phyloP scores from a whole-genome alignment of 2,888 invertebrate genomes.

The Plemyria rubiginata region DNA sequence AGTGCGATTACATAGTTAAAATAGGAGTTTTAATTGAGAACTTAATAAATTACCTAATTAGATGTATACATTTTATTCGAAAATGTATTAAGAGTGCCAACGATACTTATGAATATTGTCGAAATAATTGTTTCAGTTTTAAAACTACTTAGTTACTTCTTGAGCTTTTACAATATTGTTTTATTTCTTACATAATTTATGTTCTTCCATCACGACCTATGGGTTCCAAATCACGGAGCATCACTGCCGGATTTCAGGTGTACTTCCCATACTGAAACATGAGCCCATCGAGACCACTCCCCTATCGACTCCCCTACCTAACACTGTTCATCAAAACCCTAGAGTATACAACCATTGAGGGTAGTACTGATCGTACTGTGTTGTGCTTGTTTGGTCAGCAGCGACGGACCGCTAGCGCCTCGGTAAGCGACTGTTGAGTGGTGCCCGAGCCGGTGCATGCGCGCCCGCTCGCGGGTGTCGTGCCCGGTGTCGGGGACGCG shows the following conservation, averaged over 20 bases:
- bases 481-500: slow-evolving; percentile 74
- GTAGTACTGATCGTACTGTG: slow-evolving; percentile 82
- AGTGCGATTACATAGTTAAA: slow-evolving; percentile 23
- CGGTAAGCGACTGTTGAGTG: slow-evolving; percentile 78
- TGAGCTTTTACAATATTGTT: slow-evolving; percentile 29
- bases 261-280: slow-evolving; percentile 51
- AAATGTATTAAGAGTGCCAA: slow-evolving; percentile 8
- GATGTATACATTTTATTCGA: not conserved
- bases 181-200: slow-evolving; percentile 43
- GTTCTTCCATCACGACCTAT: slow-evolving; percentile 41
- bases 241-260: slow-evolving; percentile 47
- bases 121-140: not conserved
- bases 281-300: slow-evolving; percentile 52
- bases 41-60: not conserved
- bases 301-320: slow-evolving; percentile 58
- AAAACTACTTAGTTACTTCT: slow-evolving; percentile 3
- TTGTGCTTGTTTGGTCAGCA: slow-evolving; percentile 85
- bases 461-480: slow-evolving; percentile 60
- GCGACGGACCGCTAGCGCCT: slow-evolving; percentile 83
- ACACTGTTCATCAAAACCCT: slow-evolving; percentile 47
- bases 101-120: slow-evolving; percentile 8
- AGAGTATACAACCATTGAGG: slow-evolving; percentile 71
- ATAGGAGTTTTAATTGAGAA: slow-evolving; percentile 14
- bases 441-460: slow-evolving; percentile 71
- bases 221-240: slow-evolving; percentile 48